These are phyloP conservation scores for Caiman crocodilus DNA, from an alignment of 2,797 vertebrate species.

Conservation along the genomic window DNA sequence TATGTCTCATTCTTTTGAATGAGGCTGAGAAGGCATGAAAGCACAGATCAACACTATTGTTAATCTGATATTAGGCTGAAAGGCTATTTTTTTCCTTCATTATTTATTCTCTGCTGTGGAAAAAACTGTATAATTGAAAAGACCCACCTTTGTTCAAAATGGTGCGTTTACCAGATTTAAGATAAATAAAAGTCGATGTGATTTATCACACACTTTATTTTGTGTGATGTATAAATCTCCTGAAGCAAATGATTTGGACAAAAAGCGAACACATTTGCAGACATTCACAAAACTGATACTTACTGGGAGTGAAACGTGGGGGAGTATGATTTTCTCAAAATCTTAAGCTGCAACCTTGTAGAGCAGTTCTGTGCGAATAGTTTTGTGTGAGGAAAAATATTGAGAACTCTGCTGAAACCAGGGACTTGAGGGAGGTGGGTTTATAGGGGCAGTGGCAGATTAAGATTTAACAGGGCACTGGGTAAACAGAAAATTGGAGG, in stretches of 20 bases:
- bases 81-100: not conserved
- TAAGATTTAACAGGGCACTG: too few species aligned
- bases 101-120: not conserved
- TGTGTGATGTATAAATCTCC: not conserved
- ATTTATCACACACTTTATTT: too few species aligned
- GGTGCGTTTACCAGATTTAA: too few species aligned
- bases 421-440: not conserved
- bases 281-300: not conserved
- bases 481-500: too few species aligned
- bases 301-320: not conserved
- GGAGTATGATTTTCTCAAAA: not conserved
- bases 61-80: too few species aligned
- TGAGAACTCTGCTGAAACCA: not conserved
- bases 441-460: too few species aligned
- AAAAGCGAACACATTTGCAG: not conserved
- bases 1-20: not conserved
- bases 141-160: too few species aligned
- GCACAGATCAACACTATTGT: too few species aligned
- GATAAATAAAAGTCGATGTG: too few species aligned
- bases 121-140: not conserved
- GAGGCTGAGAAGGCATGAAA: not conserved
- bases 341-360: not conserved
- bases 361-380: too few species aligned
- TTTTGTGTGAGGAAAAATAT: not conserved
- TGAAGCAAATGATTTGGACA: not conserved